These are phyloP conservation scores for Calliphora vomitoria DNA, from an alignment of 2,888 invertebrate genomes.

Conservation along the genomic window DNA sequence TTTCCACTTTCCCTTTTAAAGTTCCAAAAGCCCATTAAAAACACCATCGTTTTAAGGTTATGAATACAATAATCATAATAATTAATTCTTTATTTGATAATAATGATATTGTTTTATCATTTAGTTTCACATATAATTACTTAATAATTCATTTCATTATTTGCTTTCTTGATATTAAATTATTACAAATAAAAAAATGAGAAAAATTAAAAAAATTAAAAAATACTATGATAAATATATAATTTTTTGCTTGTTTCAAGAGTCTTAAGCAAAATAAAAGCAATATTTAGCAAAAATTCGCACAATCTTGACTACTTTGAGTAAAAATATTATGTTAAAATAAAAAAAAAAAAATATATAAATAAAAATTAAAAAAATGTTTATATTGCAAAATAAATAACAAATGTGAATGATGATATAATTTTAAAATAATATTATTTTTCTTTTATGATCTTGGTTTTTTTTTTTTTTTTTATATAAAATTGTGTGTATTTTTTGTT, in stretches of 20 bases:
- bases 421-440: constrained; percentile 27
- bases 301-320: constrained; percentile 17
- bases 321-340: constrained; percentile 22
- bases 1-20: no score
- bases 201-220: constrained; percentile 37
- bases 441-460: constrained; percentile 9
- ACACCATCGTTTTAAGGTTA: constrained; percentile 68
- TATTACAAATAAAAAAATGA: constrained; percentile 63
- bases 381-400: constrained; percentile 71
- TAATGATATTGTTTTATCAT: constrained; percentile 75
- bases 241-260: constrained; percentile 2
- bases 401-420: constrained; percentile 58
- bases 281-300: constrained; percentile 32
- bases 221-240: constrained; percentile 25
- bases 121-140: constrained; percentile 76
- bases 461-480: constrained; percentile 13
- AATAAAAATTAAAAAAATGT: constrained; percentile 46
- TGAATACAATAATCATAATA: constrained; percentile 77
- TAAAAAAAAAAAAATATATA: constrained; percentile 31
- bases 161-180: constrained; percentile 61
- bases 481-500: constrained; percentile 7
- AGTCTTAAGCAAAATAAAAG: constrained; percentile 44
- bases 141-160: constrained; percentile 65
- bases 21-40: not conserved
- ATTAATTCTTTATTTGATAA: constrained; percentile 77